phyloP scores from a whole-genome alignment of 1,140 invertebrate genomes.

The Drosophila kepulauana region DNA sequence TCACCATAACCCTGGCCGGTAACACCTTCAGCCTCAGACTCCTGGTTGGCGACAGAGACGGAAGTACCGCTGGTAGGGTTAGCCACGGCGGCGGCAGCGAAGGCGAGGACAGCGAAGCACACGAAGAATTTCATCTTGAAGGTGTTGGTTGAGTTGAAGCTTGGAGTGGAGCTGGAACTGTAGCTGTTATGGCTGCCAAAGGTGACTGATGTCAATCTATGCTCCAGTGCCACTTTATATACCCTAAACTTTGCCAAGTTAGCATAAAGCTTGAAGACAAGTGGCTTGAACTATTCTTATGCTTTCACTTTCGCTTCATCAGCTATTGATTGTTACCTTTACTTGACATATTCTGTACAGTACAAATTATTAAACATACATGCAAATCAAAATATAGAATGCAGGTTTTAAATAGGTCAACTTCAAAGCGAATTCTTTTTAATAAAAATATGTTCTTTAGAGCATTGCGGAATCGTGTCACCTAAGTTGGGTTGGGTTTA shows the following conservation, averaged over 20 bases:
- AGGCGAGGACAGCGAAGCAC: slow-evolving; percentile 68
- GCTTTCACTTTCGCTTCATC: slow-evolving; percentile 37
- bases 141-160: slow-evolving; percentile 27
- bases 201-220: slow-evolving; percentile 67
- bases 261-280: slow-evolving; percentile 41
- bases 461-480: too few species aligned
- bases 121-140: slow-evolving; percentile 78
- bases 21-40: slow-evolving; percentile 52
- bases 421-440: too few species aligned
- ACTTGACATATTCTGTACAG: not conserved
- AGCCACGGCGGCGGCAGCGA: slow-evolving; percentile 62
- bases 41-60: slow-evolving; percentile 43
- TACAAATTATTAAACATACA: not conserved
- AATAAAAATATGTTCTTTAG: too few species aligned
- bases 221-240: slow-evolving; percentile 51
- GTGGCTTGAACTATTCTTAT: slow-evolving; percentile 54
- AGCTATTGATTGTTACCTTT: slow-evolving; percentile 29
- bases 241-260: slow-evolving; percentile 60
- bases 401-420: not conserved
- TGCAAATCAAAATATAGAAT: not conserved
- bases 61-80: slow-evolving; percentile 50
- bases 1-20: slow-evolving; percentile 58
- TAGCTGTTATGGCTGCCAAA: slow-evolving; percentile 59
- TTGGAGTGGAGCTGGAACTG: slow-evolving; percentile 20
- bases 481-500: too few species aligned